Evolutionary conservation across 1,140 invertebrate species (phyloP), one percentile per base, ranked within the genome.

Genomic region (Colletes latitarsis): DNA sequence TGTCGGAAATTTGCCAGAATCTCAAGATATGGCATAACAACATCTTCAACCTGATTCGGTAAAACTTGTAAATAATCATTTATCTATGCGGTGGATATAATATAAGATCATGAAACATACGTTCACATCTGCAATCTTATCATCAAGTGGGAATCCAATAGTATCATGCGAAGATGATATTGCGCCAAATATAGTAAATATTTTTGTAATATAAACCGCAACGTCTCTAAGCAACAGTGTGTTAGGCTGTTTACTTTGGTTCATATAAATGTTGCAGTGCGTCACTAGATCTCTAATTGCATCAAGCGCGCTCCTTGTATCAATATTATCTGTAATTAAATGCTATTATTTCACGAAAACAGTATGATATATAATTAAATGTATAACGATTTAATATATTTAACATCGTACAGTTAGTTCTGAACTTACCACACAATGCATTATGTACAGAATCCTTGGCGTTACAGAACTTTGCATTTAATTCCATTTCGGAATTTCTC

Each of bases 111-210:
- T 90, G 82, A 57, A 84, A 93, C 94, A 94, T 91, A 96, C 96
- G 88, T 95, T 95, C 62, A 89, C 90, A 83, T 89, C 92, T 49
- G 86, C 85, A 12, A 52, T 81, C 19, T 90, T 88, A 14, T 82
- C 83, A 15, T 90, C 92, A 39, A 96, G 90, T 4, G 97, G 96
- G 90, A 98, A 98, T 1, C 98, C 98, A 89, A 98, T 96, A 41
- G 94, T 93, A 49, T 96, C 95, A 49, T 95, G 93, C 0, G 95
- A 94, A 0, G 94, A 94, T 17, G 95, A 91, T 83, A 98, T 97
- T 0, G 96, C 96, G 14, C 99, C 99, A 95, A 99, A 99, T 55
- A 99, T 95, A 85, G 95, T 96, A 63, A 99, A 94, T 4, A 99
- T 94, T 88, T 96, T 94, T 0, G 98, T 99, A 43, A 99, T 96